A percentile compares a stretch with the other conserved stretches of the same genome.
phyloP scores from a whole-genome alignment of 2,113 vertebrate species.

The Hylia prasina region DNA sequence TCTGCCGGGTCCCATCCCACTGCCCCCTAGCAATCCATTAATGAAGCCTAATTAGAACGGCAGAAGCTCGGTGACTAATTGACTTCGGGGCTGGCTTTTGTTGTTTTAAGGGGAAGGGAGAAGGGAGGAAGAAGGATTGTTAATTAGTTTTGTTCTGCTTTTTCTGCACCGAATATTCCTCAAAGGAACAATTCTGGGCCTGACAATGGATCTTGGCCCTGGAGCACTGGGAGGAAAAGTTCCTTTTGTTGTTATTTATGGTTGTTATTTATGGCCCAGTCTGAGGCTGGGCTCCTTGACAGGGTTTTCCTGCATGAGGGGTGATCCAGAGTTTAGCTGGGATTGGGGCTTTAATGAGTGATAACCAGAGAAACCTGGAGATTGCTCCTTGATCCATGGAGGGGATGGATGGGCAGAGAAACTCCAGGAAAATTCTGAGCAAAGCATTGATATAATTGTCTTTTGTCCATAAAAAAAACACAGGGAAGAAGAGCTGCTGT shows the following conservation, averaged over 20 bases:
- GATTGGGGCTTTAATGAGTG: neutral
- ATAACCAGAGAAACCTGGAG: neutral
- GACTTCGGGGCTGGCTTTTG: neutral
- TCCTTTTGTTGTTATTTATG: neutral
- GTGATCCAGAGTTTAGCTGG: neutral
- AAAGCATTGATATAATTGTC: too few species aligned
- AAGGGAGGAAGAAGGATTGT: neutral
- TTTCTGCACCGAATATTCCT: conserved; percentile 20
- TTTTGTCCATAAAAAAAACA: neutral
- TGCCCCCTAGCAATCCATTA: conserved; percentile 22
- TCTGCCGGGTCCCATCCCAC: neutral
- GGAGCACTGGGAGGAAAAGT: neutral
- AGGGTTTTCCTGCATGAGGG: neutral
- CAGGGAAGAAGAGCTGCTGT: neutral
- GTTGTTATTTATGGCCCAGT: neutral
- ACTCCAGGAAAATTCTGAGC: rapidly evolving
- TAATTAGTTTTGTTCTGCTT: conserved; percentile 53
- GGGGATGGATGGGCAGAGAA: neutral
- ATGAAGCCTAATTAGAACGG: conserved; percentile 38
- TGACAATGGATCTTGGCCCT: neutral
- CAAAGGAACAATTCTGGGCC: neutral
- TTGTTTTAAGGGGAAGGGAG: neutral
- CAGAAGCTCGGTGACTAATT: conserved; percentile 34
- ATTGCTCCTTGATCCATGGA: neutral
- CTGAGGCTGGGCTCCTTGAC: neutral